Evolutionary conservation across 2,113 vertebrate species (phyloP).

Genomic region (Stigmatopora nigra): DNA sequence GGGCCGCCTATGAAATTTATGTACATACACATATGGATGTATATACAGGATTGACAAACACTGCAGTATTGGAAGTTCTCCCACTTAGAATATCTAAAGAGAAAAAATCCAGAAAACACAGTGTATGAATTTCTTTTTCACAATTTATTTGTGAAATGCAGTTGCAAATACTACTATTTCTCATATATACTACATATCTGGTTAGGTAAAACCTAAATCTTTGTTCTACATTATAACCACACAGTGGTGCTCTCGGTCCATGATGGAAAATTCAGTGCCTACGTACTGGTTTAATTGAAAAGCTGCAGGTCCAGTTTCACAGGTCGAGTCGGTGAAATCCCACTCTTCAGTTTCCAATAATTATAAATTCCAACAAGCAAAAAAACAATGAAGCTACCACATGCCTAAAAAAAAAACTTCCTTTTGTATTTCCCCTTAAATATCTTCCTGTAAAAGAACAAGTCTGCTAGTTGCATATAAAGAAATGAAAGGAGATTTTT

Average conservation of each 20-base stretch:
- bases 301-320: constrained; percentile 7
- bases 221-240: constrained; percentile 1
- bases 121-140: no score
- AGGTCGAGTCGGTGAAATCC: constrained; percentile 6
- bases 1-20: no score
- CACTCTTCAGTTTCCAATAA: neutral
- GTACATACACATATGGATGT: no score
- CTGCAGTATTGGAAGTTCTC: no score
- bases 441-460: neutral
- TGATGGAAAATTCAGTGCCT: neutral
- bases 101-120: no score
- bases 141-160: no score
- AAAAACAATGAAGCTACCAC: neutral
- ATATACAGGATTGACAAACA: no score
- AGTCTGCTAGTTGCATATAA: neutral
- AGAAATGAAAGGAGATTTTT: neutral
- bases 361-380: neutral
- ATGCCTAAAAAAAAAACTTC: neutral
- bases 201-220: neutral
- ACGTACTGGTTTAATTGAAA: neutral
- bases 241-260: constrained; percentile 29
- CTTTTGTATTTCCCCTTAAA: neutral
- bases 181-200: no score
- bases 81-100: no score
- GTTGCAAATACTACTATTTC: no score